Evolutionary conservation across 2,888 invertebrate genomes (phyloP), one percentile per base, ranked within the genome.

Genomic region (Listrodromus nycthemerus): DNA sequence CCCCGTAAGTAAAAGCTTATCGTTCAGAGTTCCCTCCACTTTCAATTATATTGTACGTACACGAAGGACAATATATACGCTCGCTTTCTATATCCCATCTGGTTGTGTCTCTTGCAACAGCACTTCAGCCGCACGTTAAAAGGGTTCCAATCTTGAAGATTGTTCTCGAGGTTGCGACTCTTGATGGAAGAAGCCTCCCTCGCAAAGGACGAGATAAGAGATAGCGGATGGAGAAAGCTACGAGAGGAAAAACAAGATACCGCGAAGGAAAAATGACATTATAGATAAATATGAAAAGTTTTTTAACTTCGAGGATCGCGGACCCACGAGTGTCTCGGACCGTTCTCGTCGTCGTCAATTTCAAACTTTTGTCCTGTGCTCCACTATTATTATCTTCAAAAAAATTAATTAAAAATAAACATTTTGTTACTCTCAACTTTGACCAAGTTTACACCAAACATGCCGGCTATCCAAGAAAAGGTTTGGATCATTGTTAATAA

Each of bases 221-320:
- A 67, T 33, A 52, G 5, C 70, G 21, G 19, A 37, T 2, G 55
- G 2, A 10, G 21, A 7, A 41, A 13, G 55, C 24, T 24, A 55
- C 55, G 55, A 55, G 55, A 55, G 55, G 55, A 71, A 24, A 6
- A 52, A 52, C 7, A 33, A 67, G 58, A 41, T 71, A 16, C 27
- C 16, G 55, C 21, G 19, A 71, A 71, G 8, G 33, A 73, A 27
- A 63, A 67, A 65, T 70, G 50, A 50, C 63, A 79, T 71, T 71
- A 71, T 65, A 63, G 37, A 37, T 16, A 63, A 79, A 71, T 27
- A 45, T 55, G 65, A 48, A 66, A 61, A 48, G 48, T 74, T 74
- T 48, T 45, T 45, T 66, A 21, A 27, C 45, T 45, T 67, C 66
- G 21, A 55, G 37, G 37, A 37, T 71, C 55, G 21, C 19, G 19